Evolutionary conservation across 1,140 invertebrate genomes (phyloP).

Genomic region (Heliconius hermathena): DNA sequence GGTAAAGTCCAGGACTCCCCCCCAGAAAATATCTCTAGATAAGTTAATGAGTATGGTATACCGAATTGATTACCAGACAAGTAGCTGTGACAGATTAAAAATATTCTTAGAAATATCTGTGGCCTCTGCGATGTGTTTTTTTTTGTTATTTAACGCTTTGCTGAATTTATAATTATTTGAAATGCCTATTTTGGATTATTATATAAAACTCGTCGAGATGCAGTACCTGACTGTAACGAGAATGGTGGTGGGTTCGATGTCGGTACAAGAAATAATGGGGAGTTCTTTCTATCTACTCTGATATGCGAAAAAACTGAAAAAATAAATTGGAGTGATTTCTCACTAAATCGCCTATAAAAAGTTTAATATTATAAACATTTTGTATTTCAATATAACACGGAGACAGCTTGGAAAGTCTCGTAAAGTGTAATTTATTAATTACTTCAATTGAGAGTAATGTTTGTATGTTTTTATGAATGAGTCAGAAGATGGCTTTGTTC

Average conservation of each 20-base stretch:
- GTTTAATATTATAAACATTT: background rate
- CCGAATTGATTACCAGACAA: constrained; percentile 17
- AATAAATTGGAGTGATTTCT: background rate
- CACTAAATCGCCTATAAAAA: background rate
- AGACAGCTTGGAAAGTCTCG: constrained; percentile 9
- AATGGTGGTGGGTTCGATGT: background rate
- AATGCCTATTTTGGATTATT: background rate
- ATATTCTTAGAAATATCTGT: constrained; percentile 15
- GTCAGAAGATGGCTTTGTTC: constrained; percentile 5
- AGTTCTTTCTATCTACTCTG: too few species aligned
- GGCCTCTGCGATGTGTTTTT: constrained; percentile 15
- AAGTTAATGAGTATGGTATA: background rate
- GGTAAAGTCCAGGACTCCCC: too few species aligned
- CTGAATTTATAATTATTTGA: background rate
- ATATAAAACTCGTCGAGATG: too few species aligned
- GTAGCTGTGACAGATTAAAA: constrained; percentile 7
- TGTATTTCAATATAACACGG: background rate
- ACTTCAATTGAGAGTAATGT: constrained; percentile 9
- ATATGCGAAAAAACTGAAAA: too few species aligned
- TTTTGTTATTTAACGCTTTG: background rate
- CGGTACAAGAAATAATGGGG: too few species aligned
- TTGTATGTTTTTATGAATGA: constrained; percentile 13
- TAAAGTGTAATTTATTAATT: constrained; percentile 9
- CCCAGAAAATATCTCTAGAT: too few species aligned
- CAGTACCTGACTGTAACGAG: background rate